Conservation (phyloP, 2,797 vertebrate species). For the Anisognathus igniventris region DNA sequence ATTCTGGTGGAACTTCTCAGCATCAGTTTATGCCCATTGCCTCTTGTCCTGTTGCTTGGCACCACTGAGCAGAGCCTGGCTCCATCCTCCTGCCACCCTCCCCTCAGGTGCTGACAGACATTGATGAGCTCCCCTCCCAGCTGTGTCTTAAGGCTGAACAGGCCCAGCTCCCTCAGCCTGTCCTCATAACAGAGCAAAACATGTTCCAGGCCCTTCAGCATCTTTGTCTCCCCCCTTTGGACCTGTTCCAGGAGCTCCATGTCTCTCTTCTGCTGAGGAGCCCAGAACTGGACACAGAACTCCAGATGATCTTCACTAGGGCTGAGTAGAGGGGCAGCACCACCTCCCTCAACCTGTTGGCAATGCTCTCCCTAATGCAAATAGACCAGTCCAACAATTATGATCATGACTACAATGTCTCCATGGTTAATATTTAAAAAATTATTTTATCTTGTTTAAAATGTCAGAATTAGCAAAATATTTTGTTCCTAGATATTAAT, state of each 20-base stretch:
- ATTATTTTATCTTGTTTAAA: neutral
- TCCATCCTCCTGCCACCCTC: neutral
- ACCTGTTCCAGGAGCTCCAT: neutral
- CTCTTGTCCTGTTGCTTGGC: neutral
- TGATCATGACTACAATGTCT: neutral
- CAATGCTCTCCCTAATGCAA: neutral
- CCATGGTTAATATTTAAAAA: neutral
- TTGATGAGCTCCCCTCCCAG: neutral
- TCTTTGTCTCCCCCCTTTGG: accelerated
- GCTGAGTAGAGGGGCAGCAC: neutral
- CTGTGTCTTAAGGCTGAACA: accelerated
- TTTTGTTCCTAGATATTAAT: neutral
- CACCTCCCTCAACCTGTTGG: neutral
- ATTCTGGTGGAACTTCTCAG: accelerated
- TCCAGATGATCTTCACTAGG: neutral
- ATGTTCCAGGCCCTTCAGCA: neutral
- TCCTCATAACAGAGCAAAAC: accelerated
- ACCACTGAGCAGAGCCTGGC: neutral
- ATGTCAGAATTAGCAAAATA: neutral
- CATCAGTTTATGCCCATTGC: accelerated
- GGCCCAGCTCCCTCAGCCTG: neutral
- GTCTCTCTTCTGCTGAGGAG: neutral
- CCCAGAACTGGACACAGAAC: neutral
- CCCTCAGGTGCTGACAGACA: neutral
- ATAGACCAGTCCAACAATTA: neutral